Conservation (phyloP, 2,797 vertebrate species). For the Sphenodon punctatus region DNA sequence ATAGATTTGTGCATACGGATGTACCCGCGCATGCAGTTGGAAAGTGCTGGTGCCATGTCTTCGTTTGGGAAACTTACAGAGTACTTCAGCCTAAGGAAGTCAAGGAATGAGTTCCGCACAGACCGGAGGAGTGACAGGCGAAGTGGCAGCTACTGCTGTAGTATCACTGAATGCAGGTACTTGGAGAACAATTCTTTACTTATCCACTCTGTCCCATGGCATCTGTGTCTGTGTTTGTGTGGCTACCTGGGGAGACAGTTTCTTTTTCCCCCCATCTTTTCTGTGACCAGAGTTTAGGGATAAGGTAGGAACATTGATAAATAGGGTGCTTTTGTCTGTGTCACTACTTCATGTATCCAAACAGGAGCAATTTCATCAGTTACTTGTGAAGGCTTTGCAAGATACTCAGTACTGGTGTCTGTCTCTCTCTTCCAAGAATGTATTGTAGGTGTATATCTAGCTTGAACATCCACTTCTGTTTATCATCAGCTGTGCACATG, state of each 20-base stretch:
- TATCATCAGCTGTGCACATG: not conserved
- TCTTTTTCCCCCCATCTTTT: not conserved
- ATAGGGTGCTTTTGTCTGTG: accelerated
- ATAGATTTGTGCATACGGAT: not conserved
- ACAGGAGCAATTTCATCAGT: accelerated
- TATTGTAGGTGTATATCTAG: accelerated
- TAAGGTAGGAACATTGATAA: not conserved
- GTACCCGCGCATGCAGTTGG: accelerated
- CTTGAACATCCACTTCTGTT: not conserved
- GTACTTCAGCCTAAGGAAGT: slow-evolving; percentile 90
- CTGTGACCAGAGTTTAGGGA: not conserved
- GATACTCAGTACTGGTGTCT: accelerated
- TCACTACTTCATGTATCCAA: not conserved
- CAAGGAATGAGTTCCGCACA: slow-evolving; percentile 85
- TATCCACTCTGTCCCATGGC: not conserved
- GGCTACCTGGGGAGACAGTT: not conserved
- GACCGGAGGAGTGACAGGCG: slow-evolving; percentile 78
- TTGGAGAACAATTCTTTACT: accelerated
- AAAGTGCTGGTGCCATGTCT: slow-evolving; percentile 76
- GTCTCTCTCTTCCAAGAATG: not conserved
- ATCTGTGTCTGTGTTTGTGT: accelerated
- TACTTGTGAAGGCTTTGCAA: accelerated
- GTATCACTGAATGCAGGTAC: slow-evolving; percentile 89
- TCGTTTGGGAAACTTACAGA: slow-evolving; percentile 94
- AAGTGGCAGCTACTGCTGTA: slow-evolving; percentile 91